A percentile compares a stretch with the other conserved stretches of the same genome.
Evolutionary conservation across 2,888 invertebrate species (phyloP).

Genomic region (Galeopsomyia nigrocyanea): DNA sequence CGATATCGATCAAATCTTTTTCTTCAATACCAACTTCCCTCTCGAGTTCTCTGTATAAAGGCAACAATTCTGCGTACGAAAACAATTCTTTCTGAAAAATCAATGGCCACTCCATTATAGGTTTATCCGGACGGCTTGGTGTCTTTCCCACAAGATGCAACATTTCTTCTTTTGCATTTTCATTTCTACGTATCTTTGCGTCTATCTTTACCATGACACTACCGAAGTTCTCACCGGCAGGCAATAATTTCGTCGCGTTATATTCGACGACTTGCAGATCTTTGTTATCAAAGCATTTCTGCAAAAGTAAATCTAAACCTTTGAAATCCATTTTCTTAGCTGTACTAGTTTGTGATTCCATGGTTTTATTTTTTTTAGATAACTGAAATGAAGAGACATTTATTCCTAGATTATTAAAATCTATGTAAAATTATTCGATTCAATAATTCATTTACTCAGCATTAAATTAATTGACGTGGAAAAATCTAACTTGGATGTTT

Average conservation of each 20-base stretch:
- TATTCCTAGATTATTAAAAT: no score
- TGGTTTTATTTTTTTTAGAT: no score
- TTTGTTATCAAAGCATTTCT: no score
- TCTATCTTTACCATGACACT: constrained; percentile 71
- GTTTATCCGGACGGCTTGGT: no score
- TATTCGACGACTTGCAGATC: neutral
- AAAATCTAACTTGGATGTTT: no score
- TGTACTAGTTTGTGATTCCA: no score
- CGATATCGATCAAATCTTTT: neutral
- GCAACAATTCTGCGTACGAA: neutral
- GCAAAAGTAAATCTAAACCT: no score
- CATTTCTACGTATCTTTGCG: constrained; percentile 49
- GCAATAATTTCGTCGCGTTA: constrained; percentile 51
- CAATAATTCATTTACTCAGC: no score
- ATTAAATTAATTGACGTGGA: no score
- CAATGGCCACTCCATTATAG: neutral
- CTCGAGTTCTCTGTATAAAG: neutral
- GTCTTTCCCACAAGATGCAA: constrained; percentile 73
- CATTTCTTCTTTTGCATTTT: constrained; percentile 57
- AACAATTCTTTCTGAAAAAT: constrained; percentile 4
- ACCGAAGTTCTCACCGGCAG: constrained; percentile 76
- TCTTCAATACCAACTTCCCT: neutral
- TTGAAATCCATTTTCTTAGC: no score
- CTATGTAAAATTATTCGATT: no score
- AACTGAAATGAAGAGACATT: no score